These are phyloP conservation scores for Ophiodon elongatus DNA, from an alignment of 2,113 vertebrate species.

Conservation along the genomic window DNA sequence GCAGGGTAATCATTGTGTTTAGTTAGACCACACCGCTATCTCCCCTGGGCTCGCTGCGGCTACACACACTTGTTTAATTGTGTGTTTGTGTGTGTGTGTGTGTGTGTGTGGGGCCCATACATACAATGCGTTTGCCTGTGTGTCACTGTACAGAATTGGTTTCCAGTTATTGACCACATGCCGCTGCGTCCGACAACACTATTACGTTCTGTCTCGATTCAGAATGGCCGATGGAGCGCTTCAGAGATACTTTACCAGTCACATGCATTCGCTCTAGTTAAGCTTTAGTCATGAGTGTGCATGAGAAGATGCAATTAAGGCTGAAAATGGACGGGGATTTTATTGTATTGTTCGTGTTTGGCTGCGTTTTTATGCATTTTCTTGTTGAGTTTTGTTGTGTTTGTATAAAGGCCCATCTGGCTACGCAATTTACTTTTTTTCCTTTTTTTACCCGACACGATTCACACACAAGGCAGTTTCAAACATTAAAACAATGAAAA, in stretches of 20 bases:
- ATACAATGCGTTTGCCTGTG: background rate
- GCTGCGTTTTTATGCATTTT: background rate
- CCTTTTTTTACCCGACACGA: background rate
- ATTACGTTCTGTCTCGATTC: background rate
- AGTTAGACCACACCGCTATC: conserved; percentile 42
- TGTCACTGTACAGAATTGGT: background rate
- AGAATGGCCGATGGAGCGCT: background rate
- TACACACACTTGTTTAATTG: background rate
- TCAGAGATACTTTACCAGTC: background rate
- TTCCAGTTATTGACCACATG: background rate
- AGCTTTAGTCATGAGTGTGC: background rate
- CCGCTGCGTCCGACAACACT: background rate
- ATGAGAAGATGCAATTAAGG: background rate
- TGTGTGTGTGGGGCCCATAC: background rate
- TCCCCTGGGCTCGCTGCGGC: conserved; percentile 34
- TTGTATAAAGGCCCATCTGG: conserved; percentile 18
- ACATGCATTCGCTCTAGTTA: background rate
- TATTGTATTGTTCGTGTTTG: background rate
- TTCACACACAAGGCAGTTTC: background rate
- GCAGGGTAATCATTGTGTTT: conserved; percentile 59
- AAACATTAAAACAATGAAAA: background rate
- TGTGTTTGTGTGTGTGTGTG: background rate
- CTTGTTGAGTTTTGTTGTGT: background rate
- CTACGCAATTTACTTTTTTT: background rate
- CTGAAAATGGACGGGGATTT: background rate